These are phyloP conservation scores for Dromius quadrimaculatus DNA, from an alignment of 2,888 invertebrate genomes.

Conservation along the genomic window DNA sequence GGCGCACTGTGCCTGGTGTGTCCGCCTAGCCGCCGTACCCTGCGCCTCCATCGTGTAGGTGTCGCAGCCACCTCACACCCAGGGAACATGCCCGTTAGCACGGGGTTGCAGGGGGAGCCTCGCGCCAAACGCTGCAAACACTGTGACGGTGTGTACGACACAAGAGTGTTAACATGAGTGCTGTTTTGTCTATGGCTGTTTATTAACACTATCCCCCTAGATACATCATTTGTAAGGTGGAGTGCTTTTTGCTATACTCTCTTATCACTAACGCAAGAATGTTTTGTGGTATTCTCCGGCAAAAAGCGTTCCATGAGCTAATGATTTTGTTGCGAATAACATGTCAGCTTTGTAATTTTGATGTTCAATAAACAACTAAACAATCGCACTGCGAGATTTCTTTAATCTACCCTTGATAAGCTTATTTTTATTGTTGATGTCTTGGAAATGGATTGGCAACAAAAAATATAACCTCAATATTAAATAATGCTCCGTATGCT, in stretches of 20 bases:
- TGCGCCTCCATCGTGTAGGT: conserved; percentile 57
- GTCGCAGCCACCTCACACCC: conserved; percentile 40
- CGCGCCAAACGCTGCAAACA: conserved; percentile 93
- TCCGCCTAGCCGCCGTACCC: conserved; percentile 51
- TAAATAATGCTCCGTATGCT: too few relatives aligned
- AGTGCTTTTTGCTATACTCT: not conserved
- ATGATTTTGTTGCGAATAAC: conserved; percentile 22
- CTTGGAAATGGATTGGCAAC: too few relatives aligned
- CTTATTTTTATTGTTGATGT: not conserved
- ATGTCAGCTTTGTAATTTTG: conserved; percentile 17
- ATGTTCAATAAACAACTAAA: conserved; percentile 9
- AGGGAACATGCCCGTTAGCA: conserved; percentile 74
- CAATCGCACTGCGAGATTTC: not conserved
- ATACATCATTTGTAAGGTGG: not conserved
- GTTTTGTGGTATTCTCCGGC: not conserved
- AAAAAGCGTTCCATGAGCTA: not conserved
- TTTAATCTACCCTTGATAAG: not conserved
- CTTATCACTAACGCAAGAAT: too few relatives aligned
- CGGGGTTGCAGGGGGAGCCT: conserved; percentile 77
- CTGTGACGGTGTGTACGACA: conserved; percentile 80
- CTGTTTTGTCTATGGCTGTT: too few relatives aligned
- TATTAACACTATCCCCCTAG: not conserved
- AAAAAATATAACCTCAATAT: too few relatives aligned
- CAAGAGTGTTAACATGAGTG: not conserved
- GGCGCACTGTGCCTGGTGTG: conserved; percentile 52